Conservation (phyloP, 2,113 vertebrate species). For the Megatriorchis doriae region DNA sequence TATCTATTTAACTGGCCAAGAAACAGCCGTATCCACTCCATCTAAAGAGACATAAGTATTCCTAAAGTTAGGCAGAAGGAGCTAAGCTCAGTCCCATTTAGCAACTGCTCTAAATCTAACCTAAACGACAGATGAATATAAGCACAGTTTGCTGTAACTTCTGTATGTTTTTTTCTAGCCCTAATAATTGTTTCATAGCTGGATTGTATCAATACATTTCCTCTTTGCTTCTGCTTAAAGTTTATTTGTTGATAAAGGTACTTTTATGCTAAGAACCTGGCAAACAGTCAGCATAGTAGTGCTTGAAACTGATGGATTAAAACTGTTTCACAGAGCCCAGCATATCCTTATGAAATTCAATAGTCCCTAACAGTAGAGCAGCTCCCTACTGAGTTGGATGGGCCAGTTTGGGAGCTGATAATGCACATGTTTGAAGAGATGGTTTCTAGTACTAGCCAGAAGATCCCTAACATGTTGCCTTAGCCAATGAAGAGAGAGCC, state of each 20-base stretch:
- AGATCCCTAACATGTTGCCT: neutral
- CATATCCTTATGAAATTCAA: neutral
- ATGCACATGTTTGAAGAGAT: neutral
- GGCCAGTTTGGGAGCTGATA: neutral
- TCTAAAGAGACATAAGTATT: neutral
- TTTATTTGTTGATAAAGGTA: neutral
- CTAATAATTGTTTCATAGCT: neutral
- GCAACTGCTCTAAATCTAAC: neutral
- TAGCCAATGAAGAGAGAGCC: neutral
- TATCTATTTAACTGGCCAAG: neutral
- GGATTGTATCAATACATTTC: neutral
- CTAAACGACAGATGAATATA: neutral
- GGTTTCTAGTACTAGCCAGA: neutral
- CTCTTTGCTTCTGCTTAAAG: neutral
- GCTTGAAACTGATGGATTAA: neutral
- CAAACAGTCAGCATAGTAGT: neutral
- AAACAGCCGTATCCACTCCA: neutral
- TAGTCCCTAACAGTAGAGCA: neutral
- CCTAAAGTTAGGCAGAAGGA: neutral
- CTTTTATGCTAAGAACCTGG: neutral
- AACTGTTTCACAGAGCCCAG: neutral
- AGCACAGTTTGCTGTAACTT: neutral
- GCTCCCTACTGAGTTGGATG: neutral
- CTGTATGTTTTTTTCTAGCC: neutral
- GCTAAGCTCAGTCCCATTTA: neutral